Evolutionary conservation across 2,113 vertebrate genomes (phyloP).

Genomic region (Machaerirhynchus nigripectus): DNA sequence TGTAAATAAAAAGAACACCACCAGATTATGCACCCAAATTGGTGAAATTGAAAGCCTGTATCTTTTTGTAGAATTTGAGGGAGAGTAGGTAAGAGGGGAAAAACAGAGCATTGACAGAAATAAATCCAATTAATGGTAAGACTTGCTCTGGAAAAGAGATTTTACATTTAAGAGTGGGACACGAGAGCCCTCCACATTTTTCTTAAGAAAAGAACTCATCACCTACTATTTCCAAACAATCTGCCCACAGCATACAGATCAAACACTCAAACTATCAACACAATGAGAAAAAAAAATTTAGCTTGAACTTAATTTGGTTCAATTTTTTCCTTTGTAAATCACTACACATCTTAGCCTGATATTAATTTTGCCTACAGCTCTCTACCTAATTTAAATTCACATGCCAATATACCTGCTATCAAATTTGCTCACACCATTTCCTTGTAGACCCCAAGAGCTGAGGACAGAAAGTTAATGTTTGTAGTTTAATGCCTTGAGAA

Average conservation of each 20-base stretch:
- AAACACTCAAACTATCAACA: background rate
- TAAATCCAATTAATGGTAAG: background rate
- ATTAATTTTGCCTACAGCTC: background rate
- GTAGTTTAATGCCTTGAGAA: constrained; percentile 16
- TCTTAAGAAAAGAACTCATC: background rate
- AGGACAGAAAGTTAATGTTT: constrained; percentile 39
- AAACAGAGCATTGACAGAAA: background rate
- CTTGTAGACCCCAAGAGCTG: constrained; percentile 22
- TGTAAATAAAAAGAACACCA: background rate
- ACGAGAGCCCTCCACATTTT: background rate
- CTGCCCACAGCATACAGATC: background rate
- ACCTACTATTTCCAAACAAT: constrained; percentile 4
- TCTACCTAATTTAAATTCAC: constrained; percentile 33
- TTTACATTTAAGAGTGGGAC: background rate
- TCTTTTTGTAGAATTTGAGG: background rate
- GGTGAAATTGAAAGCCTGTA: background rate
- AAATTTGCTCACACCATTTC: constrained; percentile 51
- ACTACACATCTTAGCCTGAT: background rate
- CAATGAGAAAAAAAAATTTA: background rate
- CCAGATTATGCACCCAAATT: background rate
- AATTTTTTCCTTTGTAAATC: background rate
- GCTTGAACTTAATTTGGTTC: background rate
- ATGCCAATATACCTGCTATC: constrained; percentile 13
- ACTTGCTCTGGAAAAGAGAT: background rate
- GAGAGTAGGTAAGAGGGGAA: background rate